These are phyloP conservation scores for Eulemur macaco DNA, from an alignment of 2,113 vertebrate species.

Conservation along the genomic window DNA sequence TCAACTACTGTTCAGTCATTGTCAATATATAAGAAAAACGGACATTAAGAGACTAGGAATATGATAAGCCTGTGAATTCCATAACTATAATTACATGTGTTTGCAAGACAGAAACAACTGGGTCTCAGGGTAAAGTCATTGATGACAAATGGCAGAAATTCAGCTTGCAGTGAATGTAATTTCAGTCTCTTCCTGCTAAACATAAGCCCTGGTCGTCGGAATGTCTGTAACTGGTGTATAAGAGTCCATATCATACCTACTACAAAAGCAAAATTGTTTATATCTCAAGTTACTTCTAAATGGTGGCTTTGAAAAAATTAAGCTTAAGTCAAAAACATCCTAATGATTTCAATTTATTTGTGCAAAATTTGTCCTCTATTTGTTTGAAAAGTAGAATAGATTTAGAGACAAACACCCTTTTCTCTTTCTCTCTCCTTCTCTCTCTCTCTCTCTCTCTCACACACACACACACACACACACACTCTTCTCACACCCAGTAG, in stretches of 20 bases:
- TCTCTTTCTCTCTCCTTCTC: not conserved
- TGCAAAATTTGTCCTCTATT: not conserved
- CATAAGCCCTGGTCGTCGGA: not conserved
- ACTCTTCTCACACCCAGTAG: not conserved
- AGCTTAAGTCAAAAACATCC: not conserved
- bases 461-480: not conserved
- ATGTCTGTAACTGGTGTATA: not conserved
- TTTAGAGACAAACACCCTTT: not conserved
- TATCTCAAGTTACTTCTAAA: not conserved
- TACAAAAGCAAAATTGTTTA: not conserved
- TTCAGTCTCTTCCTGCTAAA: not conserved
- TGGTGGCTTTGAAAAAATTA: not conserved
- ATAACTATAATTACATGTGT: slow-evolving; percentile 7
- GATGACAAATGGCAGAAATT: not conserved
- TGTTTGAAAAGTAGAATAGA: not conserved
- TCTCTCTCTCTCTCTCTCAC: not conserved
- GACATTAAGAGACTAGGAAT: not conserved
- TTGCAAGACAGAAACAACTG: not conserved
- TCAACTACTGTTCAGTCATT: not conserved
- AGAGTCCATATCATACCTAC: not conserved
- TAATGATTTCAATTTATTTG: not conserved
- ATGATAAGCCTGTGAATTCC: slow-evolving; percentile 7
- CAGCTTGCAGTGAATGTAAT: not conserved
- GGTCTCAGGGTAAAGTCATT: not conserved
- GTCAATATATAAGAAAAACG: slow-evolving; percentile 4